These are phyloP conservation scores for Melospiza georgiana DNA, from an alignment of 2,113 vertebrate species.

Conservation along the genomic window DNA sequence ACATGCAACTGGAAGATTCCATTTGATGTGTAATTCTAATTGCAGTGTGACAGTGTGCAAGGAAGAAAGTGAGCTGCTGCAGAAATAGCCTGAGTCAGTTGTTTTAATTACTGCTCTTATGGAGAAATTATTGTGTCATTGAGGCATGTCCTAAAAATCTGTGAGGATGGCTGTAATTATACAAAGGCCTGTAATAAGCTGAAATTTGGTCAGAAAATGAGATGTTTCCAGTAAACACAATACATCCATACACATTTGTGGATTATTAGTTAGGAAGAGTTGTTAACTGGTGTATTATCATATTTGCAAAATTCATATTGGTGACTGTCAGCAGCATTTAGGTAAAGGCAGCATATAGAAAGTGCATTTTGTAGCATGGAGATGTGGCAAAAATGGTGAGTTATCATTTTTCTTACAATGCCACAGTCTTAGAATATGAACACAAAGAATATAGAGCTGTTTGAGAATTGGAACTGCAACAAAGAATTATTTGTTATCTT, in stretches of 20 bases:
- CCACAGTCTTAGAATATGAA: not conserved
- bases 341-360: not conserved
- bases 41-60: not conserved
- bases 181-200: not conserved
- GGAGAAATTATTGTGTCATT: not conserved
- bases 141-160: not conserved
- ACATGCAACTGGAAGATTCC: not conserved
- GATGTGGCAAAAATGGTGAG: not conserved
- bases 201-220: not conserved
- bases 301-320: not conserved
- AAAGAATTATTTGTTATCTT: not conserved
- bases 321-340: not conserved
- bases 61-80: not conserved
- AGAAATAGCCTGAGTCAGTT: not conserved
- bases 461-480: not conserved
- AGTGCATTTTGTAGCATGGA: not conserved
- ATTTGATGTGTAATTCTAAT: not conserved
- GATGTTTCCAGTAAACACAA: not conserved
- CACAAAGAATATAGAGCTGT: not conserved
- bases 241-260: not conserved
- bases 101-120: not conserved
- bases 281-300: not conserved
- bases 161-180: not conserved
- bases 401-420: not conserved
- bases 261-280: not conserved